Conservation (phyloP, 2,888 invertebrate species). For the Alloscopus bannaensis region DNA sequence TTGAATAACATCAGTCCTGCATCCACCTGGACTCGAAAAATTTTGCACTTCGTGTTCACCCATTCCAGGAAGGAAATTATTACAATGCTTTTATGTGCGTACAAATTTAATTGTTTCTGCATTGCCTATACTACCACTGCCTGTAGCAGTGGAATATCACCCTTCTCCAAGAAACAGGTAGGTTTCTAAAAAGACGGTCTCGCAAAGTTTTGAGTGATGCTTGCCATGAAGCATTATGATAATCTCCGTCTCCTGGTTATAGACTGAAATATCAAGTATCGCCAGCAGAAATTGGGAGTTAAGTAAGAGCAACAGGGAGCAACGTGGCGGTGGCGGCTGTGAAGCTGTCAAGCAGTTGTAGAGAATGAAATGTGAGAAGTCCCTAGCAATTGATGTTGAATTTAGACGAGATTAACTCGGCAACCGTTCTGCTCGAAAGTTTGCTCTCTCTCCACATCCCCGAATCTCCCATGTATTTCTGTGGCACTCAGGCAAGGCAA, state of each 20-base stretch:
- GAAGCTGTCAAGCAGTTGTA: slow-evolving; percentile 42
- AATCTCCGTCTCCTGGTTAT: too few species aligned
- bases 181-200: too few species aligned
- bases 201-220: too few species aligned
- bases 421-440: slow-evolving; percentile 34
- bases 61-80: not conserved
- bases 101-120: too few species aligned
- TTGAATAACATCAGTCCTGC: not conserved
- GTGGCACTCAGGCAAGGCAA: slow-evolving; percentile 65
- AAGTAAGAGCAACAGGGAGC: slow-evolving; percentile 43
- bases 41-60: not conserved
- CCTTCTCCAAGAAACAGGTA: too few species aligned
- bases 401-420: slow-evolving; percentile 55
- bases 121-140: too few species aligned
- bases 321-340: slow-evolving; percentile 27
- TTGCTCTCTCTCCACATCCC: slow-evolving; percentile 4
- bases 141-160: too few species aligned
- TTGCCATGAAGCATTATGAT: too few species aligned
- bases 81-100: too few species aligned
- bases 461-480: slow-evolving; percentile 30
- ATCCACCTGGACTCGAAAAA: slow-evolving; percentile 2
- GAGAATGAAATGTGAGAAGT: slow-evolving; percentile 64
- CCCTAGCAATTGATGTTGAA: slow-evolving; percentile 64
- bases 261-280: too few species aligned
- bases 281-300: too few species aligned